These are phyloP conservation scores for Machimus rusticus DNA, from an alignment of 2,888 invertebrate species.

Conservation along the genomic window DNA sequence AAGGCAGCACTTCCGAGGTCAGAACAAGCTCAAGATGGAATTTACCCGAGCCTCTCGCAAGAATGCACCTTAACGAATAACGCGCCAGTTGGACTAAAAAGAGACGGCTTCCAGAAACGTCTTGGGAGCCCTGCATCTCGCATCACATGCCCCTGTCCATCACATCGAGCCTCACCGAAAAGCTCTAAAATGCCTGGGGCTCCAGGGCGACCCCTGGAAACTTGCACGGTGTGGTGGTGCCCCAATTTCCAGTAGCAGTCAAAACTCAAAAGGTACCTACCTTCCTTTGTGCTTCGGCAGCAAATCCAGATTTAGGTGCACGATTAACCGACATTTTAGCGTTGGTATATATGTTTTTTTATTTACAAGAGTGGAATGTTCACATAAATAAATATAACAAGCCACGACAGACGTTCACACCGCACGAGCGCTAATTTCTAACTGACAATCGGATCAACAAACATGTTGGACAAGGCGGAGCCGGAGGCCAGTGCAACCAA, in stretches of 20 bases:
- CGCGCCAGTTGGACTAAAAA: neutral
- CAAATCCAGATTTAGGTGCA: constrained; percentile 76
- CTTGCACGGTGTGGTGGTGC: neutral
- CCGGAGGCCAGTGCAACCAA: neutral
- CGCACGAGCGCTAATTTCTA: neutral
- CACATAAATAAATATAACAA: constrained; percentile 16
- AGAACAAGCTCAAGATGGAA: neutral
- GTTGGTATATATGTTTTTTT: neutral
- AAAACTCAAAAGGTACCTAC: constrained; percentile 66
- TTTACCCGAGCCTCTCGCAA: neutral
- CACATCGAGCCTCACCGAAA: neutral
- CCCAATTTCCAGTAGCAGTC: neutral
- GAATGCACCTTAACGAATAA: neutral
- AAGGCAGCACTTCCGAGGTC: neutral
- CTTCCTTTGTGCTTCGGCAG: constrained; percentile 94
- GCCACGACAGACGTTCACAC: neutral
- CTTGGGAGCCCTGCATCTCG: neutral
- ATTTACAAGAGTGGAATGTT: constrained; percentile 19
- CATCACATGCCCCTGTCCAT: neutral
- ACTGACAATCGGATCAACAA: constrained; percentile 18
- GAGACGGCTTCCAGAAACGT: neutral
- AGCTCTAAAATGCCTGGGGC: neutral
- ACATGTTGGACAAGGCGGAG: neutral
- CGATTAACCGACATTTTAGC: constrained; percentile 62
- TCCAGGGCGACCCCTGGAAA: neutral